A percentile compares a stretch with the other conserved stretches of the same genome.
Conservation (phyloP, 2,113 vertebrate genomes). For the Aptenodytes patagonicus region DNA sequence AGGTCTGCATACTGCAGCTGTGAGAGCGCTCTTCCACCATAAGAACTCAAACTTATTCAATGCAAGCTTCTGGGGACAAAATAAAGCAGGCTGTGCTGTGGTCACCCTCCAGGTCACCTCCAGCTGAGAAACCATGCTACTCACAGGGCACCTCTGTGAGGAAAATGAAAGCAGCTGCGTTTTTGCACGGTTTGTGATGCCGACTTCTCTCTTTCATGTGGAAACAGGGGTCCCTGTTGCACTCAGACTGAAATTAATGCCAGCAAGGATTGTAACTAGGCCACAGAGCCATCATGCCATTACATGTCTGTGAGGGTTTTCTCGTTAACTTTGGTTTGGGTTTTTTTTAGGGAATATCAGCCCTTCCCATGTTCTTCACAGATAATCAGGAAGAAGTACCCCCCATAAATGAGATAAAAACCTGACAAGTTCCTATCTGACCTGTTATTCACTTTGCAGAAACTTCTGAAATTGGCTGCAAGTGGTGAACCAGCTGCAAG, state of each 20-base stretch:
- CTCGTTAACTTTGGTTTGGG: neutral
- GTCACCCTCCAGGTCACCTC: neutral
- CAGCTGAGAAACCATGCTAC: neutral
- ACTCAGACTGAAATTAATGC: neutral
- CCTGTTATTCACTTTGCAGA: neutral
- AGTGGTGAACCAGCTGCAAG: neutral
- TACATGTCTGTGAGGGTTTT: neutral
- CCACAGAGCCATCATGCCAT: neutral
- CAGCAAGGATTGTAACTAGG: neutral
- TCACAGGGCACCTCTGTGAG: neutral
- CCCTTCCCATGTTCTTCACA: neutral
- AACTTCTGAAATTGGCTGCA: neutral
- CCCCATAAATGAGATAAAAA: neutral
- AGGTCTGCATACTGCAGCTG: neutral
- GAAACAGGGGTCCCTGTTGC: neutral
- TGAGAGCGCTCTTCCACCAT: neutral
- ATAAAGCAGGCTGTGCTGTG: neutral
- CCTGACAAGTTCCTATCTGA: neutral
- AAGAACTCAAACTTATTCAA: neutral
- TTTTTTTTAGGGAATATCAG: neutral
- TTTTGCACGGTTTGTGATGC: neutral
- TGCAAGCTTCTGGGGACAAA: neutral
- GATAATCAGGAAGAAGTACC: neutral
- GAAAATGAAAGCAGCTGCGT: neutral
- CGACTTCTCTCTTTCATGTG: neutral